These are phyloP conservation scores for Gasteruption jaculator DNA, from an alignment of 2,888 invertebrate genomes.

Conservation along the genomic window DNA sequence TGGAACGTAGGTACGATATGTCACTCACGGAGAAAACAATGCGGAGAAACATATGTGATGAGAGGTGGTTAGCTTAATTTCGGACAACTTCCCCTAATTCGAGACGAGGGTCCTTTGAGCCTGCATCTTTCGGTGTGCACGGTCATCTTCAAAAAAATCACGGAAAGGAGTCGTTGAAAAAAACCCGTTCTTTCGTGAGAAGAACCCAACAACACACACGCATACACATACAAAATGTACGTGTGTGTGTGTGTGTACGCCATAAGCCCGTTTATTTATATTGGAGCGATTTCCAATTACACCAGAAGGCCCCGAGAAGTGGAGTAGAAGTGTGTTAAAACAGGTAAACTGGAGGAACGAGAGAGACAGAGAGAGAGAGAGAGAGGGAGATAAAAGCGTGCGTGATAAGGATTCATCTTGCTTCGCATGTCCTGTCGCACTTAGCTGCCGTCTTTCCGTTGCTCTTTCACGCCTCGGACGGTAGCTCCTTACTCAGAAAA, in stretches of 20 bases:
- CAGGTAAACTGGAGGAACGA: background rate
- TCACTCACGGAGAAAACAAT: no score
- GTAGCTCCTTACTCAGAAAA: conserved; percentile 27
- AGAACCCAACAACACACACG: no score
- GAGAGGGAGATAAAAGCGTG: conserved; percentile 27
- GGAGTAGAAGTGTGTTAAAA: no score
- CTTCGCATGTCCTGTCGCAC: conserved; percentile 47
- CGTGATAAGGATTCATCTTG: conserved; percentile 47
- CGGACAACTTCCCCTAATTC: background rate
- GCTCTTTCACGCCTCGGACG: conserved; percentile 38
- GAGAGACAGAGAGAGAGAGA: no score
- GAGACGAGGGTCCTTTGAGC: conserved; percentile 2
- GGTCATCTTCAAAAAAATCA: background rate
- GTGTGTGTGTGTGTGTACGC: no score
- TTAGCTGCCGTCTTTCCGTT: conserved; percentile 33
- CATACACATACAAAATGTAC: no score
- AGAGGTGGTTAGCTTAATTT: no score
- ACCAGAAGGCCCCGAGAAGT: no score
- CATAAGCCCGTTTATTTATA: conserved; percentile 29
- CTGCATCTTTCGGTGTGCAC: background rate
- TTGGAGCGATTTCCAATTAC: conserved; percentile 36
- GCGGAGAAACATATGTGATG: no score
- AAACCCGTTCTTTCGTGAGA: no score
- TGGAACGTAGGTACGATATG: no score
- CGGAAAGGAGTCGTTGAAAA: no score